Evolutionary conservation across 2,888 invertebrate species (phyloP).

Genomic region (Caenorhabditis sp.): DNA sequence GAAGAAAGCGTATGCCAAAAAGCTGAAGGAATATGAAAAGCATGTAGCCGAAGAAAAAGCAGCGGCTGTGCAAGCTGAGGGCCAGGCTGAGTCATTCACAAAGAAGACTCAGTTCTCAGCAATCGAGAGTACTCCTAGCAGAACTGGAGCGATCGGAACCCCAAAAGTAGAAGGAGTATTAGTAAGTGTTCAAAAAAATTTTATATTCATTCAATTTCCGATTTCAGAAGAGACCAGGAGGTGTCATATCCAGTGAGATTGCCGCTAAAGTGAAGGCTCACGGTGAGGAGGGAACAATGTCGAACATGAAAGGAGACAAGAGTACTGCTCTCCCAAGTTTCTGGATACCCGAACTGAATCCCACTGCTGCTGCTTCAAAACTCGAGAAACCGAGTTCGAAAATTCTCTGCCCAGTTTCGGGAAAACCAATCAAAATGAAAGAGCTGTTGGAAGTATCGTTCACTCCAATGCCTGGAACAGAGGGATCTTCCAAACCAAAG

Average conservation of each 20-base stretch:
- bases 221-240: constrained; percentile 64
- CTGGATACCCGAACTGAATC: constrained; percentile 91
- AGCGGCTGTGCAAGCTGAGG: constrained; percentile 61
- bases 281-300: constrained; percentile 73
- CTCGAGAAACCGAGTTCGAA: constrained; percentile 90
- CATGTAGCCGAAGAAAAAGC: constrained; percentile 75
- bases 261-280: constrained; percentile 72
- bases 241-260: constrained; percentile 66
- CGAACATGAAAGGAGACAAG: constrained; percentile 72
- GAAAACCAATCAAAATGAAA: constrained; percentile 91
- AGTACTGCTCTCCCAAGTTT: constrained; percentile 73
- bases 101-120: constrained; percentile 58
- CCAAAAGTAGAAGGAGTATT: constrained; percentile 20
- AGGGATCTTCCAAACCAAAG: constrained; percentile 87
- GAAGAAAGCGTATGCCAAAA: constrained; percentile 92
- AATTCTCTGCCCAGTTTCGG: constrained; percentile 91
- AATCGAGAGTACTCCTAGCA: constrained; percentile 64
- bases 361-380: constrained; percentile 89
- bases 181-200: neutral
- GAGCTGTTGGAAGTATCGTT: constrained; percentile 95
- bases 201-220: neutral
- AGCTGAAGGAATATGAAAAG: constrained; percentile 92
- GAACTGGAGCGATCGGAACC: constrained; percentile 50
- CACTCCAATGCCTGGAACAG: constrained; percentile 91
- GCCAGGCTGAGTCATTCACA: constrained; percentile 38